Evolutionary conservation across 2,888 invertebrate species (phyloP), one percentile per base, ranked within the genome.

Genomic region (Volucella zonaria): DNA sequence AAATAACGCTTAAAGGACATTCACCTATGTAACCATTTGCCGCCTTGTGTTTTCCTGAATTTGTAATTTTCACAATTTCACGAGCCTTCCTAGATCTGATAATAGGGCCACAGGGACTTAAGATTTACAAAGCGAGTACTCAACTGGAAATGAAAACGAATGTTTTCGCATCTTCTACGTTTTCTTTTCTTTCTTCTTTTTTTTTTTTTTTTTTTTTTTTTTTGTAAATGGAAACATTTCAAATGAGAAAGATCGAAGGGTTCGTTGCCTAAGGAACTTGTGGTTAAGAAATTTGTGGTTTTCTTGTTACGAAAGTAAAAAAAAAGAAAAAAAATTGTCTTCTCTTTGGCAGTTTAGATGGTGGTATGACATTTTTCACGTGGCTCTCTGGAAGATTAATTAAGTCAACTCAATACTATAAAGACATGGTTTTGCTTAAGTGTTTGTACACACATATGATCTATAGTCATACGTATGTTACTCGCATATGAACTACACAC

Each of bases 1-100:
- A 47, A 56, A 49, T 49, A 75, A 43, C 75, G 23, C 56, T 75
- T 58, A 4, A 66, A 49, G 64, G 54, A 54, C 75, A 66, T 51
- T 66, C 58, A 75, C 66, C 75, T 58, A 75, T 75, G 66, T 66
- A 66, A 66, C 66, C 75, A 58, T 58, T 58, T 66, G 40, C 56
- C 56, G 49, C 75, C 42, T 58, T 64, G 42, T 56, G 47, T 49
- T 75, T 75, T 58, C 64, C 43, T 61, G 61, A 61, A 71, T 61
- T 61, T 71, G 71, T 71, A 73, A 73, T 62, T 61, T 73, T 45
- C 73, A 52, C 15, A 62, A 52, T 62, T 62, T 54, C 38, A 61
- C 38, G 61, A 62, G 43, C 61, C n/a, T 62, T 38, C 52, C 52
- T 43, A 49, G 31, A n/a, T 51, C 31, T 14, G 52, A 52, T 73